These are phyloP conservation scores for Oligia latruncula DNA, from an alignment of 2,888 invertebrate genomes.

Conservation along the genomic window DNA sequence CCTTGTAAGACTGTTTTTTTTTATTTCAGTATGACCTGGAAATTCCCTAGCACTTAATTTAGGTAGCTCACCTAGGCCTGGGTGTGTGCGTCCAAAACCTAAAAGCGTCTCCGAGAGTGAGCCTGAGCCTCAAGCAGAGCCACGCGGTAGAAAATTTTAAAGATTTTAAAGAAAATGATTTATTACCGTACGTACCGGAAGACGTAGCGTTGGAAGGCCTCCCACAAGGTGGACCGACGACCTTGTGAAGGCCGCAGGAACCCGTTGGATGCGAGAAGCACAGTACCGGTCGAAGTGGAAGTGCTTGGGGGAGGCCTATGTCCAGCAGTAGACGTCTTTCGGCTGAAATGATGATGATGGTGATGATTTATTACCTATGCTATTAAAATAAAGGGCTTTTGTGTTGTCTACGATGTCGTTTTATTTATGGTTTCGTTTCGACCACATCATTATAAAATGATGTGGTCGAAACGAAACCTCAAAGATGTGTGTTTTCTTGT, in stretches of 20 bases:
- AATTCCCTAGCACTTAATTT: not conserved
- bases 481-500: not conserved
- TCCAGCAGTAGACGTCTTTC: too few relatives aligned
- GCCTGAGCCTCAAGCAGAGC: not conserved
- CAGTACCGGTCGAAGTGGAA: too few relatives aligned
- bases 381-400: not conserved
- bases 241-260: too few relatives aligned
- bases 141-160: not conserved
- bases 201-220: too few relatives aligned
- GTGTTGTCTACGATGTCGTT: not conserved
- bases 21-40: slow-evolving; percentile 12
- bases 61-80: not conserved
- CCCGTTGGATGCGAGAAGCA: too few relatives aligned
- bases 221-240: too few relatives aligned
- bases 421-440: slow-evolving; percentile 6
- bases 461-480: not conserved
- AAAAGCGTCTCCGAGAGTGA: not conserved
- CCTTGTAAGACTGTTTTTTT: not conserved
- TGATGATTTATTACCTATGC: too few relatives aligned
- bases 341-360: too few relatives aligned
- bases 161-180: not conserved
- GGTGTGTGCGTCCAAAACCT: not conserved
- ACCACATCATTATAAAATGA: too few relatives aligned
- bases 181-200: too few relatives aligned
- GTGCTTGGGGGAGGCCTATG: too few relatives aligned